These are phyloP conservation scores for Ailurus styani DNA, from an alignment of 2,113 vertebrate genomes.

Conservation along the genomic window DNA sequence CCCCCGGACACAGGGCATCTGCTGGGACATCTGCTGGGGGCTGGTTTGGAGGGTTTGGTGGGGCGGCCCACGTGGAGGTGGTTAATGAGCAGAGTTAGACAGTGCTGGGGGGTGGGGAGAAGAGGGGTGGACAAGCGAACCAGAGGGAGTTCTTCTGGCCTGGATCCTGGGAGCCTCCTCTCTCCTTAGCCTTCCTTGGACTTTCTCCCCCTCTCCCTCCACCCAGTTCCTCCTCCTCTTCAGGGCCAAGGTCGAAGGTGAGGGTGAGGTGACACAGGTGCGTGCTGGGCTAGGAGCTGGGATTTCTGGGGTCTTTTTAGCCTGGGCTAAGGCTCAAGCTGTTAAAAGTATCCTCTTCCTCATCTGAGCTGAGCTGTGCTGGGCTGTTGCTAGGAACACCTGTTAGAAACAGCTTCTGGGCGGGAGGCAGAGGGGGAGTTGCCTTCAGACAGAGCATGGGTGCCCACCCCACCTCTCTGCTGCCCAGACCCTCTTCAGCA, in stretches of 20 bases:
- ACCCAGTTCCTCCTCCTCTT: background rate
- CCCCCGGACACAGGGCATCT: conserved; percentile 30
- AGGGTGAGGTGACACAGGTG: background rate
- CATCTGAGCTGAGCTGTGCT: background rate
- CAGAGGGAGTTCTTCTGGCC: background rate
- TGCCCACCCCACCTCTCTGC: background rate
- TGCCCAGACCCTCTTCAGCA: background rate
- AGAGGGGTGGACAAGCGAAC: background rate
- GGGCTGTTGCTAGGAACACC: conserved; percentile 25
- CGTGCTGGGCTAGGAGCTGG: background rate
- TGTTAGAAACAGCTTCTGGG: conserved; percentile 6
- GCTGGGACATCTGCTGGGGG: conserved; percentile 44
- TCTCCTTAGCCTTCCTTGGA: background rate
- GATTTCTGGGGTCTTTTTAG: background rate
- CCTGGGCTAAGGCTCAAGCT: background rate
- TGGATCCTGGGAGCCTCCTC: background rate
- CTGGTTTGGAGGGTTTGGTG: background rate
- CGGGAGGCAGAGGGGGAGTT: background rate
- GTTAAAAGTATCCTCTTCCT: background rate
- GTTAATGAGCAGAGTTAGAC: conserved; percentile 35
- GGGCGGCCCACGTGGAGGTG: conserved; percentile 13
- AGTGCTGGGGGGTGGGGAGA: background rate
- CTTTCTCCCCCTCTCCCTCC: background rate
- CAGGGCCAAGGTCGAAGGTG: background rate
- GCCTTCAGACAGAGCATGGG: background rate